Evolutionary conservation across 2,888 invertebrate species (phyloP), one percentile per base, ranked within the genome.

Genomic region (Falcaria lacertinaria): DNA sequence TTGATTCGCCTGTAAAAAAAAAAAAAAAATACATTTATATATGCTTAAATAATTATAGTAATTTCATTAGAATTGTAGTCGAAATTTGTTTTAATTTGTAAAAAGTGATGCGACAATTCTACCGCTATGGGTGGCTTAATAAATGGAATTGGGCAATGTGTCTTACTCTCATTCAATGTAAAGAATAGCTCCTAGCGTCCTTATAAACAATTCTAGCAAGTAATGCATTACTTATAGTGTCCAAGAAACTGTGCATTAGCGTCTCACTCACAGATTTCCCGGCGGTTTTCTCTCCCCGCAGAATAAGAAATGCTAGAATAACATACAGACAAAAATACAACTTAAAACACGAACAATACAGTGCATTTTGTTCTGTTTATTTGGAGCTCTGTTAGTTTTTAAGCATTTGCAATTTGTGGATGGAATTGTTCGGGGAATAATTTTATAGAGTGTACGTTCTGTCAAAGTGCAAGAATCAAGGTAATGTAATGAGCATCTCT

Each of bases 231-330:
- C 8, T 28, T 11, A 28, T 2, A 22, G 22, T 11, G 28, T 28
- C 28, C 28, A 28, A 28, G 28, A 11, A 28, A 28, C 22, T 3
- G 28, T 43, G 42, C 54, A 54, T 60, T 60, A 57, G 48, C 43
- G 19, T 40, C 36, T 47, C 44, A 33, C 42, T 22, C 19, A 28
- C n/a, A 54, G 53, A 54, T 54, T 54, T 54, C 53, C 53, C 53
- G 22, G 22, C 22, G 37, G 25, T 22, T 37, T 19, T 22, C 36
- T 13, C 14, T 36, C 36, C 14, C 36, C 22, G 3, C 36, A 37
- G 22, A 14, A 37, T 37, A 37, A 37, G 22, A 22, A 37, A 22
- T 22, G 37, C 25, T 22, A 37, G 37, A 37, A 37, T 22, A 22
- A 37, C 13, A 28, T 11, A 28, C 28, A 11, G 11, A 28, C 1